These are phyloP conservation scores for Hemibagrus guttatus DNA, from an alignment of 2,797 vertebrate genomes.

Conservation along the genomic window DNA sequence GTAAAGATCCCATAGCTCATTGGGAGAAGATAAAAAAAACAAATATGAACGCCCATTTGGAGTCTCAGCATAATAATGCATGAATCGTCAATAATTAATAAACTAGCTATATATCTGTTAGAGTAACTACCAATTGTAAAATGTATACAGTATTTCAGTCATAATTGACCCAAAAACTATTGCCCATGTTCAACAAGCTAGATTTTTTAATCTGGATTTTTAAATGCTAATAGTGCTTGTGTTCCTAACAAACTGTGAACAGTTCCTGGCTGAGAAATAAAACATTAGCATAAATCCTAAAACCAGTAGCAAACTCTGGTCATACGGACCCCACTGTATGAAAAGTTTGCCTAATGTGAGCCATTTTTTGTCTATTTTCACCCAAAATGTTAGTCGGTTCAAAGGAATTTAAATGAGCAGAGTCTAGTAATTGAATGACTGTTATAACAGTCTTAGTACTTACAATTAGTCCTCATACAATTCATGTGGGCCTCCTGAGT, in stretches of 20 bases:
- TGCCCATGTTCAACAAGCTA: not conserved
- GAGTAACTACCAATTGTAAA: not conserved
- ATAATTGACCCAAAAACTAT: not conserved
- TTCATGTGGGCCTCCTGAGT: conserved; percentile 18
- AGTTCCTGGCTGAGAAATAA: not conserved
- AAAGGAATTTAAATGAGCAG: conserved; percentile 11
- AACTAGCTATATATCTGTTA: not conserved
- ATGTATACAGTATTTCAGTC: not conserved
- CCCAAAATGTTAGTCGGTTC: not conserved
- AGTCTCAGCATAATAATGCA: not conserved
- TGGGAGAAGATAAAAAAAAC: not conserved
- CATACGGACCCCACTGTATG: no score
- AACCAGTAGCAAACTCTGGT: not conserved
- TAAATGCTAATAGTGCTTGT: not conserved
- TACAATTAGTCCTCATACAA: not conserved
- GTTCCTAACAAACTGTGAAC: not conserved
- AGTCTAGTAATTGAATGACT: not conserved
- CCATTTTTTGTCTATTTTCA: not conserved
- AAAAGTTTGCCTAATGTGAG: not conserved
- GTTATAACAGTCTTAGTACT: conserved; percentile 1
- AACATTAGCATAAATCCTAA: not conserved
- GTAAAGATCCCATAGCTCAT: not conserved
- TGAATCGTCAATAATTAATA: not conserved
- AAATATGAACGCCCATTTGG: not conserved
- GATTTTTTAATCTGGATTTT: not conserved